phyloP scores from a whole-genome alignment of 2,888 invertebrate genomes.

The Labia minor region DNA sequence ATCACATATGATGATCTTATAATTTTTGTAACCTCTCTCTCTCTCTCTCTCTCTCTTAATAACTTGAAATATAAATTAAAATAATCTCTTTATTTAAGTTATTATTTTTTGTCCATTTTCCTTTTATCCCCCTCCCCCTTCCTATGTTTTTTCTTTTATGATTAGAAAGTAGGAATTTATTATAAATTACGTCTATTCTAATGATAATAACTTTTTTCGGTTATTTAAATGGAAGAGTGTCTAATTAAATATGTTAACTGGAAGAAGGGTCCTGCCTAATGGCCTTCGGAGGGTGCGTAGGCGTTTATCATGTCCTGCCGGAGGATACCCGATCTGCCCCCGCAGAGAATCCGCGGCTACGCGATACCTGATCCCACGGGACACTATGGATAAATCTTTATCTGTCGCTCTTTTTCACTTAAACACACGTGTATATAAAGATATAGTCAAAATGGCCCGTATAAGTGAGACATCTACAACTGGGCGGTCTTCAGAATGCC shows the following conservation, averaged over 20 bases:
- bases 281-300: not conserved
- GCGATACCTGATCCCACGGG: not conserved
- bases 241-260: conserved; percentile 8
- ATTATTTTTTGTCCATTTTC: too few species aligned
- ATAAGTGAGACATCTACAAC: not conserved
- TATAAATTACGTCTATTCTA: not conserved
- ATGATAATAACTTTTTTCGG: not conserved
- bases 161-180: conserved; percentile 7
- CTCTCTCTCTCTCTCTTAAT: too few species aligned
- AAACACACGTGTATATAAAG: not conserved
- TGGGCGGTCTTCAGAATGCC: not conserved
- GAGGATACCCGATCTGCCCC: not conserved
- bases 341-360: not conserved
- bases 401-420: not conserved
- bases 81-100: not conserved
- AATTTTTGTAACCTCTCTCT: too few species aligned
- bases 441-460: not conserved
- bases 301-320: not conserved
- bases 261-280: not conserved
- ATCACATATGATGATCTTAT: too few species aligned
- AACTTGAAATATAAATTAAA: not conserved
- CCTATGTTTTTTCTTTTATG: not conserved
- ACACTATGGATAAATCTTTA: not conserved
- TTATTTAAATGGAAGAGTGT: not conserved
- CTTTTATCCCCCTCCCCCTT: too few species aligned